Conservation (phyloP, 1,140 invertebrate species). For the Drosophila pachea region DNA sequence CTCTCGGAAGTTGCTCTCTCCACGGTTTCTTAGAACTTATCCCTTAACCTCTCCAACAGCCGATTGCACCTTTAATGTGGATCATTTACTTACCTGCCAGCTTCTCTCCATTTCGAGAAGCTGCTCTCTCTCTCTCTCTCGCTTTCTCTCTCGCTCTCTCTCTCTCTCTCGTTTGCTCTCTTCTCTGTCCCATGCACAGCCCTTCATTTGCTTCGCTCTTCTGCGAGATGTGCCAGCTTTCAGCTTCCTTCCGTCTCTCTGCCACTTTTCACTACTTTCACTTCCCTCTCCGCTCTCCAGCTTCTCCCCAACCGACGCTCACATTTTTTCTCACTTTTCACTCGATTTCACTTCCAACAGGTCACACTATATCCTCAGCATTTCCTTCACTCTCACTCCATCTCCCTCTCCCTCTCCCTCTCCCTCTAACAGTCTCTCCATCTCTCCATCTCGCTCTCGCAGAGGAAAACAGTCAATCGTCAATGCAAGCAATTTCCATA, state of each 20-base stretch:
- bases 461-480: background rate
- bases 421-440: background rate
- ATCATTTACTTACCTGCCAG: background rate
- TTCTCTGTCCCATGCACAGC: background rate
- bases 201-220: too few species aligned
- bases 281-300: background rate
- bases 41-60: too few species aligned
- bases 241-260: background rate
- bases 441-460: background rate
- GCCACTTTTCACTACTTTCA: background rate
- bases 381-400: background rate
- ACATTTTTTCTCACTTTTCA: background rate
- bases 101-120: background rate
- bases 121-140: background rate
- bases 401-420: background rate
- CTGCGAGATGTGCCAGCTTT: too few species aligned
- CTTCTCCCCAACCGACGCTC: background rate
- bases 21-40: too few species aligned
- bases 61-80: too few species aligned
- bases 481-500: conserved; percentile 22
- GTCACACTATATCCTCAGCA: too few species aligned
- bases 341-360: background rate
- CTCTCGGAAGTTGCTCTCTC: background rate
- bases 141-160: background rate
- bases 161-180: background rate